Evolutionary conservation across 2,888 invertebrate genomes (phyloP).

Genomic region (Allacma fusca): DNA sequence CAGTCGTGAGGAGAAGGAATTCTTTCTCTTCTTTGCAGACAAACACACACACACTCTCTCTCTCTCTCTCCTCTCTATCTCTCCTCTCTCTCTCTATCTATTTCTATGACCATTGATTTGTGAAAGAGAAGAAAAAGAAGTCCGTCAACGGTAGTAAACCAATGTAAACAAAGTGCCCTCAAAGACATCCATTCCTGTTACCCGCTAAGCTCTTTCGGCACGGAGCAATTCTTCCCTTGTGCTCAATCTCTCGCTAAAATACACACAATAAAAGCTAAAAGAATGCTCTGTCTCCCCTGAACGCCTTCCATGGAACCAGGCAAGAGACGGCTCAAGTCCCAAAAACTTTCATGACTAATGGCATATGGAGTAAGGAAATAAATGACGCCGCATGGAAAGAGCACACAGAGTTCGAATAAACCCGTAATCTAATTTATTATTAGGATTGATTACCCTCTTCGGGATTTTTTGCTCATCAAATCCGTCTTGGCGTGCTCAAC

Average conservation of each 20-base stretch:
- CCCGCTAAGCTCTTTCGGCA: constrained; percentile 35
- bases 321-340: too few species aligned
- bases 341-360: too few species aligned
- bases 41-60: too few species aligned
- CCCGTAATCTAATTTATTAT: constrained; percentile 27
- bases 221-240: constrained; percentile 21
- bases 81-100: too few species aligned
- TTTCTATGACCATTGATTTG: too few species aligned
- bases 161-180: not conserved
- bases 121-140: too few species aligned
- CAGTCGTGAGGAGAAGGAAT: not conserved
- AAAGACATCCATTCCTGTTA: constrained; percentile 14
- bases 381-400: not conserved
- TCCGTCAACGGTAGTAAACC: constrained; percentile 28
- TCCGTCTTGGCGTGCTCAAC: not conserved
- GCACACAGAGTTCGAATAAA: not conserved
- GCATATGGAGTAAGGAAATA: too few species aligned
- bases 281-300: too few species aligned
- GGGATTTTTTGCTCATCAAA: constrained; percentile 6
- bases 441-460: constrained; percentile 10
- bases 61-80: too few species aligned
- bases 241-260: not conserved
- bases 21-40: too few species aligned
- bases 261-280: too few species aligned
- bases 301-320: too few species aligned